Evolutionary conservation across 2,113 vertebrate species (phyloP).

Genomic region (Coregonus clupeaformis): DNA sequence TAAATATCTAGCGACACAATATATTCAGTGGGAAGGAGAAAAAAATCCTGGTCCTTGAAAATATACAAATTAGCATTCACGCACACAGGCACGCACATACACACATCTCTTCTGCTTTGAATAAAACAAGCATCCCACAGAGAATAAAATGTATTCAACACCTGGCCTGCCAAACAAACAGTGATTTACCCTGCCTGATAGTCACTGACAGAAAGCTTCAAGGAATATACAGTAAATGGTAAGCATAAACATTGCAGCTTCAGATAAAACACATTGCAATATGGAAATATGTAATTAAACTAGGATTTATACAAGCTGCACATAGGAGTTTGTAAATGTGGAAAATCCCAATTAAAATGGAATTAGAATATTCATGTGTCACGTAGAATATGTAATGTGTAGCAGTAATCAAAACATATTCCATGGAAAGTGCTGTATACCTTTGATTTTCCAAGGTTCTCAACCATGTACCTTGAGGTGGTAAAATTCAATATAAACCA

Average conservation of each 20-base stretch:
- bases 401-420: conserved; percentile 45
- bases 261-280: conserved; percentile 24
- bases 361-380: conserved; percentile 51
- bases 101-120: conserved; percentile 40
- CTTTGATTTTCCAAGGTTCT: conserved; percentile 50
- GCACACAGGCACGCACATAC: too few relatives aligned
- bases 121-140: conserved; percentile 52
- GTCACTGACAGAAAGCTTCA: conserved; percentile 40
- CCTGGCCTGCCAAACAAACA: conserved; percentile 41
- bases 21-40: conserved; percentile 56
- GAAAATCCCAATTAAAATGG: conserved; percentile 58
- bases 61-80: conserved; percentile 52
- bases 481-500: conserved; percentile 55
- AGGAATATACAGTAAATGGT: conserved; percentile 33
- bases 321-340: conserved; percentile 29
- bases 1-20: conserved; percentile 66
- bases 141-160: conserved; percentile 61
- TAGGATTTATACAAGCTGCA: conserved; percentile 33
- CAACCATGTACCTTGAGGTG: conserved; percentile 39
- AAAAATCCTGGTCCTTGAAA: conserved; percentile 58
- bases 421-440: conserved; percentile 21
- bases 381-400: conserved; percentile 45
- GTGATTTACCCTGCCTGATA: conserved; percentile 58
- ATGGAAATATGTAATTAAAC: conserved; percentile 23
- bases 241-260: conserved; percentile 18